Conservation (phyloP, 35 echinoderm and acorn worm species). For the Lytechinus variegatus region DNA sequence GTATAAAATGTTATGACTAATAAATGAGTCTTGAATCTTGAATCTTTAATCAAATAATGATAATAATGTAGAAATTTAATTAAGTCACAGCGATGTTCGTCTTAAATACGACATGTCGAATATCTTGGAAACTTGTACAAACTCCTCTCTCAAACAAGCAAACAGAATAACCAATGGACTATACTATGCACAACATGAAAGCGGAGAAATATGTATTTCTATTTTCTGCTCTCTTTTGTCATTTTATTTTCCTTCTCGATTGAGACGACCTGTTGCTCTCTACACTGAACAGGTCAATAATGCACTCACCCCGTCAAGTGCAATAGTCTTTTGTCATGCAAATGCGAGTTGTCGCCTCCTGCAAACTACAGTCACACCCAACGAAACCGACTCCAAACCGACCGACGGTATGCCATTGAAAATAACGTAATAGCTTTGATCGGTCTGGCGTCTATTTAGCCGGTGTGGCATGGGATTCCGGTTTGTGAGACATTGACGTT, state of each 20-base stretch:
- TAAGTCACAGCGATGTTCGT: too few species aligned
- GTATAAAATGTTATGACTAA: too few species aligned
- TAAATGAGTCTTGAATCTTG: too few species aligned
- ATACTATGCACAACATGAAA: too few species aligned
- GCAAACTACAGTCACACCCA: not conserved
- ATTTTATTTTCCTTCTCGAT: not conserved
- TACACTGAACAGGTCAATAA: not conserved
- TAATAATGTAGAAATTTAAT: too few species aligned
- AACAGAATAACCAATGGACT: not conserved
- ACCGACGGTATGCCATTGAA: too few species aligned
- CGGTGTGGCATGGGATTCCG: not conserved
- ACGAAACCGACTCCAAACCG: too few species aligned
- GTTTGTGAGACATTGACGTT: not conserved
- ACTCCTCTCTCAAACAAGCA: not conserved
- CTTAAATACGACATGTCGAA: too few species aligned
- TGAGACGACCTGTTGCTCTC: not conserved
- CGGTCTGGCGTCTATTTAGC: too few species aligned
- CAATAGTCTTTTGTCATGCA: conserved; percentile 20
- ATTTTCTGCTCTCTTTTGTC: not conserved
- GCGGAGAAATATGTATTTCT: not conserved
- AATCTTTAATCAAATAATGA: too few species aligned
- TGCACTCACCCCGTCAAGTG: conserved; percentile 28
- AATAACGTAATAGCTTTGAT: too few species aligned
- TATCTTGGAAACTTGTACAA: not conserved
- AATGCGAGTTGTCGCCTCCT: conserved; percentile 16